phyloP scores from a whole-genome alignment of 2,113 vertebrate genomes.

The Lagopus muta region DNA sequence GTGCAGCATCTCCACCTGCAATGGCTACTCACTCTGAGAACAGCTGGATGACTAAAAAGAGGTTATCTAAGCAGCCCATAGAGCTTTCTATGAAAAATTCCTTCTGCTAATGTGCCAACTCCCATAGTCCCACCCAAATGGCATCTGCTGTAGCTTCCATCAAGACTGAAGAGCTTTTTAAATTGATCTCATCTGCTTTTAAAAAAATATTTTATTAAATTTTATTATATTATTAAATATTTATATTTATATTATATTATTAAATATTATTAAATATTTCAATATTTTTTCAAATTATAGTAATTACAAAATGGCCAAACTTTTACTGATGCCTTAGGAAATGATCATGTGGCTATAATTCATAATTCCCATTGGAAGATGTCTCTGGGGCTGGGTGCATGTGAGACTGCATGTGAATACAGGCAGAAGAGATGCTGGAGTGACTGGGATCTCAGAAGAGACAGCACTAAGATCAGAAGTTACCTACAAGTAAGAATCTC shows the following conservation, averaged over 20 bases:
- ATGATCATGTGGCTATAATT: background rate
- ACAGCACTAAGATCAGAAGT: background rate
- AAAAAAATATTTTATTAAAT: no score
- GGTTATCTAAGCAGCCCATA: slow-evolving; percentile 23
- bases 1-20: slow-evolving; percentile 42
- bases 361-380: background rate
- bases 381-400: background rate
- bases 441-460: background rate
- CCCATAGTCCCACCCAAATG: slow-evolving; percentile 5
- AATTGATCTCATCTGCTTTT: background rate
- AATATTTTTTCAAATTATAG: background rate
- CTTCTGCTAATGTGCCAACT: slow-evolving; percentile 23
- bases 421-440: background rate
- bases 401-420: background rate
- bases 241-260: no score
- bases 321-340: background rate
- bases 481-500: background rate
- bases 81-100: slow-evolving; percentile 15
- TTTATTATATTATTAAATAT: no score
- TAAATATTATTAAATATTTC: no score
- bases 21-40: slow-evolving; percentile 16
- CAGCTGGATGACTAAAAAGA: slow-evolving; percentile 45
- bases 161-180: background rate
- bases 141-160: slow-evolving; percentile 25
- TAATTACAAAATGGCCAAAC: background rate